A percentile compares a stretch with the other conserved stretches of the same genome.
These are phyloP conservation scores for Rhea americana DNA, from an alignment of 2,113 vertebrate species.

Conservation along the genomic window DNA sequence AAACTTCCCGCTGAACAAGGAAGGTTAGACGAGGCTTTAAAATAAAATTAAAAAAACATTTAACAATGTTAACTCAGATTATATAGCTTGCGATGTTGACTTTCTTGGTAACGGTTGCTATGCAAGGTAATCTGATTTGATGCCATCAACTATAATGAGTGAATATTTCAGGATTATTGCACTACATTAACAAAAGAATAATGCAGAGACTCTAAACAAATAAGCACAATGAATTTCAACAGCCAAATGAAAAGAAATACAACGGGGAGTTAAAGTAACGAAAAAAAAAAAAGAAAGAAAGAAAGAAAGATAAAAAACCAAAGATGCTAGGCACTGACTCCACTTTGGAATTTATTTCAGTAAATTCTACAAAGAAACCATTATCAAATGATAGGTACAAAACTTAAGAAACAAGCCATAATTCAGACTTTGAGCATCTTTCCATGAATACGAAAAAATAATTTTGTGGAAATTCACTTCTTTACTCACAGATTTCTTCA, in stretches of 20 bases:
- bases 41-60: constrained; percentile 53
- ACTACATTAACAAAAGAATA: constrained; percentile 46
- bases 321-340: background rate
- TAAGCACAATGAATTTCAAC: constrained; percentile 51
- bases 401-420: constrained; percentile 13
- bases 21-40: constrained; percentile 66
- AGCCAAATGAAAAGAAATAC: constrained; percentile 25
- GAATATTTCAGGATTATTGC: constrained; percentile 64
- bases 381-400: background rate
- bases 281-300: background rate
- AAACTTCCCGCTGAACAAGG: constrained; percentile 63
- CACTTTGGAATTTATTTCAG: background rate
- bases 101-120: constrained; percentile 74
- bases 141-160: constrained; percentile 65
- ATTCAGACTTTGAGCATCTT: background rate
- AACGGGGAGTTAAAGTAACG: constrained; percentile 10
- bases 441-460: background rate
- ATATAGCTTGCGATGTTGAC: constrained; percentile 69
- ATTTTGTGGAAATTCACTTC: background rate
- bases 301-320: background rate
- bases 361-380: background rate
- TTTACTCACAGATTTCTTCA: constrained; percentile 1
- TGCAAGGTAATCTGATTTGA: constrained; percentile 71
- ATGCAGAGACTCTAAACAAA: constrained; percentile 64
- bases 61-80: constrained; percentile 64